Conservation (phyloP, 2,888 invertebrate genomes). For the Polyploca ridens region DNA sequence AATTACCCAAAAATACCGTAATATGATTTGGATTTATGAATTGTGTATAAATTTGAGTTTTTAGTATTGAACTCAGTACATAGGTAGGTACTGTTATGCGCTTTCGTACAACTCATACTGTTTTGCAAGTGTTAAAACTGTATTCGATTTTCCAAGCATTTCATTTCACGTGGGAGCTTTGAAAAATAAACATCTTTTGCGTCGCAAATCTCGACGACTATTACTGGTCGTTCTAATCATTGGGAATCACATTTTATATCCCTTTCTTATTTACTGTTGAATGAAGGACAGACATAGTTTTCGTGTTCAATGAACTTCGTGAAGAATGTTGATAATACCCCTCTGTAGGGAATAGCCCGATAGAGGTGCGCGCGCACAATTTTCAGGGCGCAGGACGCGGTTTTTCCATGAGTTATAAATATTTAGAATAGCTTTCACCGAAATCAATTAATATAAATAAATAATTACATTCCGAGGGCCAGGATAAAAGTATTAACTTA, state of each 20-base stretch:
- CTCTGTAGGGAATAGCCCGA: constrained; percentile 55
- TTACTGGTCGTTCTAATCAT: background rate
- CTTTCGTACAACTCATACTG: no score
- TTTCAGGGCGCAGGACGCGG: constrained; percentile 79
- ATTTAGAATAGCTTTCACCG: constrained; percentile 43
- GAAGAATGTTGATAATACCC: constrained; percentile 37
- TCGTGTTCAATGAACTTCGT: constrained; percentile 45
- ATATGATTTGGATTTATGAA: no score
- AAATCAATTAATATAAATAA: background rate
- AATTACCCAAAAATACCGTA: no score
- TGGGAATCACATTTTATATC: constrained; percentile 13
- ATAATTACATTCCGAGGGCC: background rate
- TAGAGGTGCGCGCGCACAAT: constrained; percentile 74
- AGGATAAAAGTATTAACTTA: background rate
- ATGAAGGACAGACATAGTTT: constrained; percentile 41
- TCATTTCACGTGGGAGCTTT: background rate
- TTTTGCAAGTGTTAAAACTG: background rate
- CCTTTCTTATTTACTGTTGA: constrained; percentile 24
- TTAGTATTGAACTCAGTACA: background rate
- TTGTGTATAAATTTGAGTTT: background rate
- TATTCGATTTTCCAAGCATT: background rate
- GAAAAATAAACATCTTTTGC: background rate
- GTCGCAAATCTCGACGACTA: constrained; percentile 1
- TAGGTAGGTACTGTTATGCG: background rate
- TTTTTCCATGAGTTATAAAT: constrained; percentile 62